Evolutionary conservation across 1,140 invertebrate species (phyloP), one percentile per base, ranked within the genome.

Genomic region (Lordiphosa collinella): DNA sequence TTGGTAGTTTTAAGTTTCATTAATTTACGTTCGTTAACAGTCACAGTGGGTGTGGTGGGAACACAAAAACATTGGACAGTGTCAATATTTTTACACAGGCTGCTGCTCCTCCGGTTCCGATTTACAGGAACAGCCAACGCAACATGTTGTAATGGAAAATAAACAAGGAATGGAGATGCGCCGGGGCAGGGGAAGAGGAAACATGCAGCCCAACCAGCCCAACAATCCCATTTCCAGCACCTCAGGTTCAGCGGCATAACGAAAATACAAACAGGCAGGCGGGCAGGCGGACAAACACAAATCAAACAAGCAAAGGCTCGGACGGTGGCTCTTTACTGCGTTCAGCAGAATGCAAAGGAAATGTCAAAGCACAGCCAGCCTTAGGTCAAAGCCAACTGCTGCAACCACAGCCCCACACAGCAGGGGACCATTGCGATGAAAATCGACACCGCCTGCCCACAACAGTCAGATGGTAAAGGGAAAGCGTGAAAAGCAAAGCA

Each of bases 121-220:
- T 46, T 44, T 56, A 41, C 49, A 48, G 13, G 48, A 59, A 13
- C 40, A 50, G 34, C 52, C 57, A 35, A 10, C 54, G 46, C 56
- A 65, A 61, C 58, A 61, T 44, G 37, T 51, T 65, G 66, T 65
- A 69, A 65, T 69, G 61, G 50, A 69, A 69, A 60, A 14, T 62
- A 65, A 69, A 60, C 55, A 61, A 22, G n/a, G 6, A 36, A 11
- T 3, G 12, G 16, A 10, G 12, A 11, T 50, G 14, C 37, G n/a
- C n/a, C n/a, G n/a, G n/a, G 35, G 14, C 14, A 47, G 25, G 25
- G 7, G 47, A 46, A 50, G 31, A 36, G 40, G 18, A 18, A 37
- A 29, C 22, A 44, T 8, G 11, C 25, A 44, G 13, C 8, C 7
- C 36, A 44, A 12, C 22, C 25, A 44, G 13, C 8, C 7, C 36